These are phyloP conservation scores for Nasonia longicornis DNA, from an alignment of 1,140 invertebrate species.

Conservation along the genomic window DNA sequence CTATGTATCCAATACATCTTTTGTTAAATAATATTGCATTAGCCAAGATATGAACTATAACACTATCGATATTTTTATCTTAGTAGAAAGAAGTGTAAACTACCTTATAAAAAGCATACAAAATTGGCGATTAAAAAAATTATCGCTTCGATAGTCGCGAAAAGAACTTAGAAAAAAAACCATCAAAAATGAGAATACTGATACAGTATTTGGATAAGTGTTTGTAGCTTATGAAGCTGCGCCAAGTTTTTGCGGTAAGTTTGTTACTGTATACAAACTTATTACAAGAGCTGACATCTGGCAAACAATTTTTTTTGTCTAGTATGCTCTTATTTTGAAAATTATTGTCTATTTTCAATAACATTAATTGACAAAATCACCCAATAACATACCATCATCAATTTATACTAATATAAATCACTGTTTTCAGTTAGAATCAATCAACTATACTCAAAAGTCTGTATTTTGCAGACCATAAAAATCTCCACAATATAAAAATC, in stretches of 20 bases:
- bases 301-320: slow-evolving; percentile 29
- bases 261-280: slow-evolving; percentile 34
- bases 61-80: slow-evolving; percentile 34
- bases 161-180: slow-evolving; percentile 47
- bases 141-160: slow-evolving; percentile 47
- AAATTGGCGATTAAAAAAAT: slow-evolving; percentile 48
- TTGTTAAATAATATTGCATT: slow-evolving; percentile 43
- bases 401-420: slow-evolving; percentile 13
- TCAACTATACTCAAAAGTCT: slow-evolving; percentile 18
- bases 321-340: slow-evolving; percentile 9
- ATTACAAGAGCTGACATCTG: slow-evolving; percentile 32
- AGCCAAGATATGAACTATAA: slow-evolving; percentile 27
- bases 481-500: slow-evolving; percentile 29
- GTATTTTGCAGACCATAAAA: slow-evolving; percentile 29
- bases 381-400: slow-evolving; percentile 1
- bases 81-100: slow-evolving; percentile 47
- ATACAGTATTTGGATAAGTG: slow-evolving; percentile 54
- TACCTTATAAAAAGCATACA: slow-evolving; percentile 52
- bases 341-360: slow-evolving; percentile 30
- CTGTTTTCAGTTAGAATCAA: slow-evolving; percentile 1
- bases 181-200: slow-evolving; percentile 60
- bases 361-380: slow-evolving; percentile 32
- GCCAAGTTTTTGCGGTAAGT: slow-evolving; percentile 48
- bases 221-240: slow-evolving; percentile 56
- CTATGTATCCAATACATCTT: slow-evolving; percentile 41